Percentiles rank a stretch among this genome's conserved stretches.
These are phyloP conservation scores for Carassius auratus DNA, from an alignment of 2,113 vertebrate species.

Conservation along the genomic window DNA sequence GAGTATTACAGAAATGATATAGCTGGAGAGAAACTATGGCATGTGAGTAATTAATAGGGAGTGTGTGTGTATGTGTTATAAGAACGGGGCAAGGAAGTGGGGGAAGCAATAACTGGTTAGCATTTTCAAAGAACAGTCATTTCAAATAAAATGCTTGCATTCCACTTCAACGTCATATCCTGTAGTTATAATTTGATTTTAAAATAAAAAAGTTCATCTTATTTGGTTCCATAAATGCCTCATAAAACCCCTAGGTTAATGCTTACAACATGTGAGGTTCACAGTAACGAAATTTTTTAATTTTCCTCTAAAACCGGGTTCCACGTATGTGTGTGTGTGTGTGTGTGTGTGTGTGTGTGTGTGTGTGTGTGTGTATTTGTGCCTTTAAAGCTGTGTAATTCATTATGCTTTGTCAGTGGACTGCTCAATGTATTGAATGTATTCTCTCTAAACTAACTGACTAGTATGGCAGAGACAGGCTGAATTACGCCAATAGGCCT, in stretches of 20 bases:
- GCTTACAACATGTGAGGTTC: conserved; percentile 46
- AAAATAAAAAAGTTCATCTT: conserved; percentile 29
- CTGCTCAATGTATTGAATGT: conserved; percentile 77
- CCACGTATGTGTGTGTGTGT: conserved; percentile 30
- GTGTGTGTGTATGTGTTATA: conserved; percentile 17
- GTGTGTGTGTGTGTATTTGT: conserved; percentile 37
- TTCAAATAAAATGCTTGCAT: conserved; percentile 43
- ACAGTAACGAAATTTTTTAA: conserved; percentile 39
- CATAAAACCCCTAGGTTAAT: conserved; percentile 43
- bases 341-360: conserved; percentile 34
- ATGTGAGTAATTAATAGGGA: conserved; percentile 37
- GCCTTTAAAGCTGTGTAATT: conserved; percentile 68
- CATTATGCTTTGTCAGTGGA: conserved; percentile 77
- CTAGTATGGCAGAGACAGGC: conserved; percentile 75
- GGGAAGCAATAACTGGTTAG: conserved; percentile 46
- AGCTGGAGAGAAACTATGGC: conserved; percentile 17
- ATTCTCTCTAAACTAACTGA: conserved; percentile 82
- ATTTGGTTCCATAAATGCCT: conserved; percentile 44
- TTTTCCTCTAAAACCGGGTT: background rate
- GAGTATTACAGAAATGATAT: conserved; percentile 18
- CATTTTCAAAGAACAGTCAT: conserved; percentile 44
- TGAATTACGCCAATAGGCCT: conserved; percentile 80
- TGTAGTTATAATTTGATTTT: conserved; percentile 24
- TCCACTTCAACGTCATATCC: conserved; percentile 39
- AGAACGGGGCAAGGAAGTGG: conserved; percentile 13